Evolutionary conservation across 2,888 invertebrate species (phyloP).

Genomic region (Meganola albula): DNA sequence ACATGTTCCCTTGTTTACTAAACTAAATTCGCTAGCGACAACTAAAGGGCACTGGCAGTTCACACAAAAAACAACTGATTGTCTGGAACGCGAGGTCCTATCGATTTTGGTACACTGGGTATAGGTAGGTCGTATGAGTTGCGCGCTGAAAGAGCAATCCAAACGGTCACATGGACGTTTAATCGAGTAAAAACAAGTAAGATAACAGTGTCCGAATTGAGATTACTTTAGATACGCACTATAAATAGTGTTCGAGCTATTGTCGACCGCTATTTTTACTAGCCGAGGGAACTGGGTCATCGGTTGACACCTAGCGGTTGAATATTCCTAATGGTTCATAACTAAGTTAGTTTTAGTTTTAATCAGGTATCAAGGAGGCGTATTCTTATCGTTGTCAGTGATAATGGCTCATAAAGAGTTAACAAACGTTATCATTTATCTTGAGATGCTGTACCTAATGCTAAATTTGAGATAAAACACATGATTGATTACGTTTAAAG

Average conservation of each 20-base stretch:
- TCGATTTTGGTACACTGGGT: conserved; percentile 38
- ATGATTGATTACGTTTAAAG: too few relatives aligned
- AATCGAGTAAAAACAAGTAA: conserved; percentile 41
- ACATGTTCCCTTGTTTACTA: conserved; percentile 74
- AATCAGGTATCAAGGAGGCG: conserved; percentile 35
- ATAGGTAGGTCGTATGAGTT: conserved; percentile 43
- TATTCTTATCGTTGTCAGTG: conserved; percentile 9
- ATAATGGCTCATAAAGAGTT: too few relatives aligned
- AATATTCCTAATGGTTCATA: conserved; percentile 33
- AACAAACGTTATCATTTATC: neutral
- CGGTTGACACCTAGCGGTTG: conserved; percentile 47
- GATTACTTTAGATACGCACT: conserved; percentile 65
- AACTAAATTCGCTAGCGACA: conserved; percentile 60
- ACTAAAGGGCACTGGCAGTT: conserved; percentile 54
- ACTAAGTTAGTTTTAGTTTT: conserved; percentile 31
- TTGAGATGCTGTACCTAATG: neutral
- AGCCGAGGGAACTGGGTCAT: conserved; percentile 68
- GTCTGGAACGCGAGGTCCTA: conserved; percentile 33
- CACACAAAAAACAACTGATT: conserved; percentile 48
- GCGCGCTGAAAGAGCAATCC: conserved; percentile 46
- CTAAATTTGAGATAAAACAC: too few relatives aligned
- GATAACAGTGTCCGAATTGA: conserved; percentile 48
- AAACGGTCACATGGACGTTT: conserved; percentile 24
- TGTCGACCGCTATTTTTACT: conserved; percentile 73
- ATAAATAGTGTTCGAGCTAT: conserved; percentile 75